These are phyloP conservation scores for Drosophila kambysellisi DNA, from an alignment of 2,888 invertebrate species.

Conservation along the genomic window DNA sequence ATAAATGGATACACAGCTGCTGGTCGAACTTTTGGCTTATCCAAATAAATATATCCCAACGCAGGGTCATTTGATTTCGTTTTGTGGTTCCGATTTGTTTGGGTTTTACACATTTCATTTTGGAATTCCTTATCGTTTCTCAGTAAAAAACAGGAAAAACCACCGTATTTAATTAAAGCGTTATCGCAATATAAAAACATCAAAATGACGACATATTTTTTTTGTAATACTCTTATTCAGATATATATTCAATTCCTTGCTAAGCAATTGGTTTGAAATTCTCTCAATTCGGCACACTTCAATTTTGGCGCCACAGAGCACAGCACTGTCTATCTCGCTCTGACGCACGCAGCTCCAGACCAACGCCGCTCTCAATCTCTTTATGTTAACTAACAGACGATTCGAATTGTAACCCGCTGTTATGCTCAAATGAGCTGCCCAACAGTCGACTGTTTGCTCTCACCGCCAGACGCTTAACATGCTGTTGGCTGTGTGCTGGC, in stretches of 20 bases:
- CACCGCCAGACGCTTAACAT: constrained; percentile 8
- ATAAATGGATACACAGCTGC: constrained; percentile 11
- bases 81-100: neutral
- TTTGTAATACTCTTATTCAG: neutral
- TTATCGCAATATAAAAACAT: constrained; percentile 6
- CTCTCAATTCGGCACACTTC: neutral
- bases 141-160: neutral
- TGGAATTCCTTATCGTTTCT: constrained; percentile 12
- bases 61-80: neutral
- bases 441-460: constrained; percentile 16
- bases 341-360: constrained; percentile 33
- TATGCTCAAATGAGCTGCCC: constrained; percentile 30
- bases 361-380: constrained; percentile 18
- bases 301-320: constrained; percentile 31
- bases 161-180: neutral
- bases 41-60: neutral
- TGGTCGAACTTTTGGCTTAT: neutral
- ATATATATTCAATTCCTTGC: neutral
- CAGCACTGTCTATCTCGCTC: constrained; percentile 29
- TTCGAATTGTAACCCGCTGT: constrained; percentile 32
- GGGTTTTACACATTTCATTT: constrained; percentile 3
- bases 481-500: constrained; percentile 11
- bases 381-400: constrained; percentile 25
- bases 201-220: neutral
- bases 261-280: neutral